Conservation (phyloP, 2,797 vertebrate species). For the Arnoldichthys spilopterus region DNA sequence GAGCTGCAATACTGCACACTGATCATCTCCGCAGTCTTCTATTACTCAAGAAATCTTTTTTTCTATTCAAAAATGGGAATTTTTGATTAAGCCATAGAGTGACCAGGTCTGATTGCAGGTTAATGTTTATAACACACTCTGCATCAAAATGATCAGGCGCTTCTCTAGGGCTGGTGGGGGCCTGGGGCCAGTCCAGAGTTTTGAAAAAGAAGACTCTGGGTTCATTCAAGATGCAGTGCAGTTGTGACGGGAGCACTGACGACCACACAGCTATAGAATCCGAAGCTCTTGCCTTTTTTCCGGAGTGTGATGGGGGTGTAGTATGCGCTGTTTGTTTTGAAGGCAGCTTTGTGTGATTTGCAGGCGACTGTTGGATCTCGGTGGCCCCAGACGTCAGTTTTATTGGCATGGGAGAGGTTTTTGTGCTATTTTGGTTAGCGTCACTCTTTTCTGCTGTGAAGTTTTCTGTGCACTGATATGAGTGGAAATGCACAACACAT, state of each 20-base stretch:
- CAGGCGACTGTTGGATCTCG: slow-evolving; percentile 20
- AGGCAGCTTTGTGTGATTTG: slow-evolving; percentile 21
- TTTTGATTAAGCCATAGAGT: no score
- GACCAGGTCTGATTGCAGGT: no score
- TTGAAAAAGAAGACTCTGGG: neutral
- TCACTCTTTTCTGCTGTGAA: slow-evolving; percentile 33
- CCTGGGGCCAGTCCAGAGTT: neutral
- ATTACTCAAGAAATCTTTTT: no score
- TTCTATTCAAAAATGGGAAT: no score
- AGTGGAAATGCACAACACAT: slow-evolving; percentile 32
- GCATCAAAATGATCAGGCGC: no score
- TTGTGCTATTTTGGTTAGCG: slow-evolving; percentile 46
- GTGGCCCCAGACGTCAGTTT: slow-evolving; percentile 29
- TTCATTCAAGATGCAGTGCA: neutral
- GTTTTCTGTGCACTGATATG: slow-evolving; percentile 11
- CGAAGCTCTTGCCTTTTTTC: neutral
- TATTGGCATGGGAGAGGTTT: slow-evolving; percentile 42
- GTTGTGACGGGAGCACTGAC: neutral
- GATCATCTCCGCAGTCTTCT: no score
- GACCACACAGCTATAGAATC: neutral
- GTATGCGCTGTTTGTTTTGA: slow-evolving; percentile 27
- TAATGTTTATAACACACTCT: no score
- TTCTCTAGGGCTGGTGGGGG: neutral
- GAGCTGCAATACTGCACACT: neutral
- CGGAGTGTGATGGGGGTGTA: neutral